Base-by-base conservation (phyloP, 2,888 invertebrate species). In the Drosophila helvetica region DNA sequence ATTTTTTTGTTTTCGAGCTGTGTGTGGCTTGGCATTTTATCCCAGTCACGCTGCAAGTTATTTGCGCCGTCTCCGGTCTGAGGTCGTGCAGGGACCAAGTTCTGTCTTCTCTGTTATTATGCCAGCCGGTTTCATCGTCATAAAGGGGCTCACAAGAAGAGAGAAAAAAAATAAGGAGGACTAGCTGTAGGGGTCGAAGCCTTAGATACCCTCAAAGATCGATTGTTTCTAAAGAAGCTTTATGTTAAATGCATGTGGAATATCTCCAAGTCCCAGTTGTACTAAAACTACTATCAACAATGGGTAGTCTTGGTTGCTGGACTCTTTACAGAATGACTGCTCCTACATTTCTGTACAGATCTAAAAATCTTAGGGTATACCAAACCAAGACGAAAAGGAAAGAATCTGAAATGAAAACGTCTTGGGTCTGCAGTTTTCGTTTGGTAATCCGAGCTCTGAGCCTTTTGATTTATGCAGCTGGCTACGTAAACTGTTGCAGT, bases 31-130 rank as follows among this genome's bases (percentile, higher is more conserved):
- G 83, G 80, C 83, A 81, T 87, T 88, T 87, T 82, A 78, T 76
- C 83, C 86, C 86, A 84, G 83, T 84, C 83, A 84, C 88, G 83
- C 73, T 87, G 88, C 86, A 80, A 86, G 88, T 80, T 88, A 82
- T 86, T 88, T 86, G 86, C 83, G 86, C 75, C 75, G 57, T 63
- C 45, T 38, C 38, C n/a, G 38, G 7, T 38, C 38, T 38, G 15
- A n/a, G 38, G 63, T 69, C 58, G 71, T 73, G 73, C 70, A 73
- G 57, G 64, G 70, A 57, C 73, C 64, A 57, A 57, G 64, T 65
- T 64, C 75, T 71, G 53, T 46, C 60, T 61, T 69, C 87, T 85
- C 81, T 79, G 87, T 84, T 84, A 82, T 82, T 82, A 82, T 68
- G 82, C 85, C 87, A 82, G 82, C 85, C 87, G 82, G 85, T 85